A percentile compares a stretch with the other conserved stretches of the same genome.
Evolutionary conservation across 2,888 invertebrate species (phyloP).

Genomic region (Drosophila mimetica): DNA sequence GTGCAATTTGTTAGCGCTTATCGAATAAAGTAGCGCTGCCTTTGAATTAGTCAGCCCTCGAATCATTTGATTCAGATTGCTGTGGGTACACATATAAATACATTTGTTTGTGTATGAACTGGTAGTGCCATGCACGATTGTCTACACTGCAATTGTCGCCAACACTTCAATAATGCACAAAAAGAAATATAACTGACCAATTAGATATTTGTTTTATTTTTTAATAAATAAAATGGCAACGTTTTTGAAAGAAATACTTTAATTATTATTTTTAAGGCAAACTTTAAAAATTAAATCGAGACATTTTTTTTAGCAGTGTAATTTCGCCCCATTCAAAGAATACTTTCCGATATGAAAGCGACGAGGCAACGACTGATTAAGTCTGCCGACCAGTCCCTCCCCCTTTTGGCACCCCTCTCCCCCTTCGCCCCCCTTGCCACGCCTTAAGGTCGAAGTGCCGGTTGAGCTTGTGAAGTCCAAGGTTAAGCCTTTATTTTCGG

Average conservation of each 20-base stretch:
- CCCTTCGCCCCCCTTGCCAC: neutral
- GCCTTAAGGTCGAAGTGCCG: slow-evolving; percentile 35
- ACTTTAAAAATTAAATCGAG: too few relatives aligned
- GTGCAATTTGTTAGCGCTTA: slow-evolving; percentile 15
- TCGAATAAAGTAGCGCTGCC: slow-evolving; percentile 27
- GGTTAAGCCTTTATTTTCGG: slow-evolving; percentile 60
- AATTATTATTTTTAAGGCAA: too few relatives aligned
- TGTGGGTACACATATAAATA: slow-evolving; percentile 1
- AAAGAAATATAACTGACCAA: too few relatives aligned
- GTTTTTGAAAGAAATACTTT: too few relatives aligned
- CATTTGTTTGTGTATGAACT: slow-evolving; percentile 19
- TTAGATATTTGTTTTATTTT: too few relatives aligned
- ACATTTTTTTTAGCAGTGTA: slow-evolving; percentile 3
- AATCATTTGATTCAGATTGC: slow-evolving; percentile 29
- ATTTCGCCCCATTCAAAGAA: neutral
- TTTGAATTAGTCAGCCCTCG: slow-evolving; percentile 26
- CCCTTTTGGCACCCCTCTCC: neutral
- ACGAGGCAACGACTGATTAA: slow-evolving; percentile 60
- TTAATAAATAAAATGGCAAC: too few relatives aligned
- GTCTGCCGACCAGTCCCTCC: slow-evolving; percentile 2
- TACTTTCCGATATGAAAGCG: slow-evolving; percentile 37
- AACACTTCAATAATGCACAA: slow-evolving; percentile 7
- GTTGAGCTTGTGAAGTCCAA: slow-evolving; percentile 56
- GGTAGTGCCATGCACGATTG: slow-evolving; percentile 47
- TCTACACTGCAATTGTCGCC: slow-evolving; percentile 8